These are phyloP conservation scores for Odontomachus brunneus DNA, from an alignment of 1,140 invertebrate genomes.

Conservation along the genomic window DNA sequence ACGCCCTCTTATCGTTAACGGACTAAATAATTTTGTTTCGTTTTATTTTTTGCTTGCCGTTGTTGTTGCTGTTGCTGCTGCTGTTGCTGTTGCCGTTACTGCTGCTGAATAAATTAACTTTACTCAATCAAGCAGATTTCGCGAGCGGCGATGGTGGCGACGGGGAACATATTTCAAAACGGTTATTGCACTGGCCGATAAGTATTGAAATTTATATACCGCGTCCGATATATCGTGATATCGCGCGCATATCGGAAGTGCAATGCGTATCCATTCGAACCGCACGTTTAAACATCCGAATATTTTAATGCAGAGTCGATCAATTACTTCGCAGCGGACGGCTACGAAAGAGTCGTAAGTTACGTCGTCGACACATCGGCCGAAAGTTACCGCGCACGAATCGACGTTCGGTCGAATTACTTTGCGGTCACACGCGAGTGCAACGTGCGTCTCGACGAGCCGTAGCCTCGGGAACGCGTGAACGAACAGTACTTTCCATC, in stretches of 20 bases:
- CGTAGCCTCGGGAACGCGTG: no score
- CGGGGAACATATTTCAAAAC: constrained; percentile 42
- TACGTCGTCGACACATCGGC: background rate
- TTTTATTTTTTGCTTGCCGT: constrained; percentile 9
- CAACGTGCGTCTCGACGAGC: no score
- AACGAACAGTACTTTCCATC: background rate
- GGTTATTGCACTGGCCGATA: constrained; percentile 38
- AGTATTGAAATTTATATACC: constrained; percentile 45
- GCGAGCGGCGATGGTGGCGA: background rate
- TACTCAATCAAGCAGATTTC: constrained; percentile 60
- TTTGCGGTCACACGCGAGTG: no score
- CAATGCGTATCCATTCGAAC: background rate
- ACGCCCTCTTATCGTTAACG: constrained; percentile 58
- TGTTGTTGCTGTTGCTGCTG: no score
- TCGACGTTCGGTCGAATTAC: background rate
- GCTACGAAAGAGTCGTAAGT: background rate
- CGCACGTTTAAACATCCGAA: constrained; percentile 26
- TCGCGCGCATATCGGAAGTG: constrained; percentile 24
- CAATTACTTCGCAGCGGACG: background rate
- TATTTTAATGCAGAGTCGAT: constrained; percentile 44
- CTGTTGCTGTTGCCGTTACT: no score
- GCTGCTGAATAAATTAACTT: constrained; percentile 52
- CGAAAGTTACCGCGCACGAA: background rate
- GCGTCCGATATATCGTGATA: constrained; percentile 29
- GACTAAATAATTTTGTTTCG: constrained; percentile 25